Conservation (phyloP, 2,113 vertebrate genomes). For the Nothoprocta perdicaria region DNA sequence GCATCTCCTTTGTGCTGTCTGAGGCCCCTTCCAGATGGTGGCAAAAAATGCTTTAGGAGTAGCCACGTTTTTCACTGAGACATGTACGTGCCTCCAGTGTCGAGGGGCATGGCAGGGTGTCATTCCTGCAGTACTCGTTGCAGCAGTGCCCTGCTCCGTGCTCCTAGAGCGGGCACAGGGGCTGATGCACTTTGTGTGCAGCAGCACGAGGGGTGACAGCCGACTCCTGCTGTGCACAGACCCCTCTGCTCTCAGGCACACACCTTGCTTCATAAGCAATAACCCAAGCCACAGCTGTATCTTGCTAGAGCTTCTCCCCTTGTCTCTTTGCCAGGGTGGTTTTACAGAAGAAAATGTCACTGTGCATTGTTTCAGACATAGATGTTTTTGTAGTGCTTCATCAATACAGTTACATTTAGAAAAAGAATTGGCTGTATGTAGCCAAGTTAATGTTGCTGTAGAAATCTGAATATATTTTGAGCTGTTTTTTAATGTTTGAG, state of each 20-base stretch:
- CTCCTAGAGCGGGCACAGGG: fast-evolving
- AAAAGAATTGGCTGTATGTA: not conserved
- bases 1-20: fast-evolving
- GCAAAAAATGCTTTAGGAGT: not conserved
- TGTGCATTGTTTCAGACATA: fast-evolving
- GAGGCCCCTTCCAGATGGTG: not conserved
- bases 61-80: fast-evolving
- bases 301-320: fast-evolving
- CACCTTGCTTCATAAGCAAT: not conserved
- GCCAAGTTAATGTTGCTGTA: not conserved
- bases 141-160: not conserved
- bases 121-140: not conserved
- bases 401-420: not conserved
- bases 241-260: fast-evolving
- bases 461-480: not conserved
- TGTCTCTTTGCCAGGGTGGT: not conserved
- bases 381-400: not conserved
- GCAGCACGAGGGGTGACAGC: not conserved
- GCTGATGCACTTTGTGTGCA: fast-evolving
- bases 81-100: not conserved
- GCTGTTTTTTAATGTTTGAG: not conserved
- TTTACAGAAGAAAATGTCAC: not conserved
- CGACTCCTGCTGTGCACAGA: fast-evolving
- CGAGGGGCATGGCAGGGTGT: not conserved
- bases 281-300: not conserved